Evolutionary conservation across 2,113 vertebrate species (phyloP), one percentile per base, ranked within the genome.

Genomic region (Trinectes maculatus): DNA sequence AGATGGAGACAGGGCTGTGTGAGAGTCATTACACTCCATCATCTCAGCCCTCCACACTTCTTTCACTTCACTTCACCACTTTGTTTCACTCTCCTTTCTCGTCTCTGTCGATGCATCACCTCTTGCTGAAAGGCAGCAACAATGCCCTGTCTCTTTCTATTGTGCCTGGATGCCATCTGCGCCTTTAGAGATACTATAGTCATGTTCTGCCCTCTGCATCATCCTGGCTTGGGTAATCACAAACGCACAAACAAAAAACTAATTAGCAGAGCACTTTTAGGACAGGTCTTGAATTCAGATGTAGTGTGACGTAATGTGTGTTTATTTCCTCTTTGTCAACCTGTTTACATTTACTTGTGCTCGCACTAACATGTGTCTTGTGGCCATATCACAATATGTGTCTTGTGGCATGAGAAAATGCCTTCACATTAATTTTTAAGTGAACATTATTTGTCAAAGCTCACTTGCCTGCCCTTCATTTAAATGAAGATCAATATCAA

Each of bases 21-120:
- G 69, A 80, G 80, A 89, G 71, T 82, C 84, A 86, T 89, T 81
- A 85, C 68, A 83, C 85, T 89, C 78, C 58, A 85, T 87, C 87
- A 85, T 87, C 77, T 76, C 79, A 65, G 63, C 66, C 44, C 81
- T 77, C 43, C 59, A 65, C 73, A 78, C 44, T 72, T 79, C 36
- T 81, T 80, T 80, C 42, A 42, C 55, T 67, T 78, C 36, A 78
- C 54, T 63, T 68, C 74, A 65, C 73, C 56, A 66, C 77, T 36
- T 64, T 13, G 25, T 53, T 78, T 74, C 60, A 44, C 58, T 56
- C 77, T 69, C 67, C 64, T 80, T 84, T 80, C 76, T 79, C 49
- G 61, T 67, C 69, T 76, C 61, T 47, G 55, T 58, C 54, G 40
- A 87, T 88, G 62, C 73, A 82, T 87, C 83, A 87, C 71, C 61